A percentile compares a stretch with the other conserved stretches of the same genome.
Evolutionary conservation across 2,888 invertebrate genomes (phyloP).

Genomic region (Ischnus inquisitorius): DNA sequence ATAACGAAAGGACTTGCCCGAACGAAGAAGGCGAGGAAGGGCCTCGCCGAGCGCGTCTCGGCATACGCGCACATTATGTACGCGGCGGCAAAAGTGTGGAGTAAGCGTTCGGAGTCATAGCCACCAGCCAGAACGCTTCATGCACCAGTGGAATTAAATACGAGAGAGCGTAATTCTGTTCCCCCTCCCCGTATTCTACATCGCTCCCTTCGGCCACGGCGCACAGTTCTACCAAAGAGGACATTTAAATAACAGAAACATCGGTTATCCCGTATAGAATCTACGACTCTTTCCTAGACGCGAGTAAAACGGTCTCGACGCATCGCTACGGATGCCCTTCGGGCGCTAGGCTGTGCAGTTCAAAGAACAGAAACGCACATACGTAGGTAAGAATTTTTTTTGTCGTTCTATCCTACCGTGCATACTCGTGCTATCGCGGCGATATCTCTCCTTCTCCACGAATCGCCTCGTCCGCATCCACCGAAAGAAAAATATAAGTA

Average conservation of each 20-base stretch:
- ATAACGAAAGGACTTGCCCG: conserved; percentile 61
- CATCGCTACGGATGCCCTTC: conserved; percentile 20
- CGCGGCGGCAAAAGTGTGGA: conserved; percentile 28
- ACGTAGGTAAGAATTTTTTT: not conserved
- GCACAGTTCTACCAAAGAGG: conserved; percentile 20
- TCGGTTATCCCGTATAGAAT: conserved; percentile 41
- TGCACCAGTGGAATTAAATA: conserved; percentile 82
- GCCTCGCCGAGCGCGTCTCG: conserved; percentile 53
- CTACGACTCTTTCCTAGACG: conserved; percentile 28
- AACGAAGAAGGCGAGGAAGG: conserved; percentile 49
- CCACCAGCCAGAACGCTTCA: conserved; percentile 79
- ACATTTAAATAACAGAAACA: conserved; percentile 64
- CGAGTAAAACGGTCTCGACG: conserved; percentile 22
- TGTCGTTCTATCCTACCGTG: too few species aligned
- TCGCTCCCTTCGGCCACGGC: not conserved
- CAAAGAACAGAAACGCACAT: not conserved
- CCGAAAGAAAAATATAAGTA: too few species aligned
- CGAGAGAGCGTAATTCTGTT: conserved; percentile 72
- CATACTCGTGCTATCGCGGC: too few species aligned
- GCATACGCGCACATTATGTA: conserved; percentile 5
- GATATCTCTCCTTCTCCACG: too few species aligned
- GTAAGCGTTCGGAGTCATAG: not conserved
- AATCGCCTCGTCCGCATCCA: too few species aligned
- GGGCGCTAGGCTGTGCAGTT: not conserved
- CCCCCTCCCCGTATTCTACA: conserved; percentile 38